phyloP scores from a whole-genome alignment of 2,888 invertebrate species.

The Pristionchus arcanus region DNA sequence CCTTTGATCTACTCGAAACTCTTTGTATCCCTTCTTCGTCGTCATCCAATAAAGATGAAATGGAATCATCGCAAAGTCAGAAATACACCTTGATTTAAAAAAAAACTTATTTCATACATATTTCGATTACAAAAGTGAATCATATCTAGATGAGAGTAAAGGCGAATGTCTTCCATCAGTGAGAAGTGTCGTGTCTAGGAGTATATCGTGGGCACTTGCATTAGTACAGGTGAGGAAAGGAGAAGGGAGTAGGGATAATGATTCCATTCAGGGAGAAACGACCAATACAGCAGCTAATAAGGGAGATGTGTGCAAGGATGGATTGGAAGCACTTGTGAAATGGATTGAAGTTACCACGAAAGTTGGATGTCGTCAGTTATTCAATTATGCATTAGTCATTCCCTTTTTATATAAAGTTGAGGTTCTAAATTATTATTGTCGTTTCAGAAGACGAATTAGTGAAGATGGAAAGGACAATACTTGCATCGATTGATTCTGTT shows the following conservation, averaged over 20 bases:
- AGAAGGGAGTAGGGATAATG: neutral
- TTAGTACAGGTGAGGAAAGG: conserved; percentile 40
- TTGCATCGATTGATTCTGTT: conserved; percentile 44
- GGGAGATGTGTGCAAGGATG: conserved; percentile 54
- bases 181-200: neutral
- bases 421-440: neutral
- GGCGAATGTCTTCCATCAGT: neutral
- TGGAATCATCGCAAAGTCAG: neutral
- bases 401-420: neutral
- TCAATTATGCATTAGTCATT: neutral
- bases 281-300: conserved; percentile 49
- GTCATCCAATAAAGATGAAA: neutral
- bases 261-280: conserved; percentile 37
- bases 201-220: conserved; percentile 31
- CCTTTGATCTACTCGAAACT: conserved; percentile 51
- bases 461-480: neutral
- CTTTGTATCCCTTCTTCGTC: conserved; percentile 4
- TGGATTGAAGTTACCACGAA: conserved; percentile 38
- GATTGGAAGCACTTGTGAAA: conserved; percentile 17
- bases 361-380: conserved; percentile 11
- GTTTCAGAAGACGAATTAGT: neutral
- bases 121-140: neutral
- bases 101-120: too few relatives aligned
- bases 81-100: too few relatives aligned
- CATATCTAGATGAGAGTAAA: neutral